Conservation (phyloP, 2,113 vertebrate genomes). For the Reinhardtius hippoglossoides region DNA sequence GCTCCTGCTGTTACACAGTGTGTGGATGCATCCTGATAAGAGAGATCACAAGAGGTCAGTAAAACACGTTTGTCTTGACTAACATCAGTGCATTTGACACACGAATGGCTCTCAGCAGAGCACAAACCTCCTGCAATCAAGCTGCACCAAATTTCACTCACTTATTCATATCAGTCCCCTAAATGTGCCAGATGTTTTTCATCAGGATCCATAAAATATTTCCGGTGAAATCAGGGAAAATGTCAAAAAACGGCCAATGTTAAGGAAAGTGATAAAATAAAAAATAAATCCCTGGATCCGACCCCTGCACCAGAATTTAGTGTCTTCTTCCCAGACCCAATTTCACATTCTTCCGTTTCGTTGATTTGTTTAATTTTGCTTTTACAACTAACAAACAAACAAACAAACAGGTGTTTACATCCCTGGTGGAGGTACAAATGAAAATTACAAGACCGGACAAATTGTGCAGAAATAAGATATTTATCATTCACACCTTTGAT, state of each 20-base stretch:
- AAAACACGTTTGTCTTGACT: constrained; percentile 15
- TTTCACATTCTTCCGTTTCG: no score
- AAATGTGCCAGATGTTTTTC: neutral
- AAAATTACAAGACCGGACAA: neutral
- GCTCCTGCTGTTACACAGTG: constrained; percentile 12
- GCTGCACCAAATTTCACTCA: neutral
- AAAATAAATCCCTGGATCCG: neutral
- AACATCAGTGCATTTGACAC: neutral
- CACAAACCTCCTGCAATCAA: no score
- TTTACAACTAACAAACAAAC: no score
- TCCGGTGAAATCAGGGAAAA: neutral
- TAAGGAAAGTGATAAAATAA: no score
- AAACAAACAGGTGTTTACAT: neutral
- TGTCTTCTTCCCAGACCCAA: no score
- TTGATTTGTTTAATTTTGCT: no score
- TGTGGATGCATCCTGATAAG: neutral
- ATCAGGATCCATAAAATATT: no score
- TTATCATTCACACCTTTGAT: constrained; percentile 12
- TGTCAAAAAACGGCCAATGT: neutral
- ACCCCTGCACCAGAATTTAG: neutral
- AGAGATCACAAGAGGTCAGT: constrained; percentile 27
- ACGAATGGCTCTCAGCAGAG: no score
- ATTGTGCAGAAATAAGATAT: neutral
- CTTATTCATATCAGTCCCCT: neutral
- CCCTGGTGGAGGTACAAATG: neutral